Base-by-base conservation (phyloP, 1,140 invertebrate species). In the Euborellia annulipes region DNA sequence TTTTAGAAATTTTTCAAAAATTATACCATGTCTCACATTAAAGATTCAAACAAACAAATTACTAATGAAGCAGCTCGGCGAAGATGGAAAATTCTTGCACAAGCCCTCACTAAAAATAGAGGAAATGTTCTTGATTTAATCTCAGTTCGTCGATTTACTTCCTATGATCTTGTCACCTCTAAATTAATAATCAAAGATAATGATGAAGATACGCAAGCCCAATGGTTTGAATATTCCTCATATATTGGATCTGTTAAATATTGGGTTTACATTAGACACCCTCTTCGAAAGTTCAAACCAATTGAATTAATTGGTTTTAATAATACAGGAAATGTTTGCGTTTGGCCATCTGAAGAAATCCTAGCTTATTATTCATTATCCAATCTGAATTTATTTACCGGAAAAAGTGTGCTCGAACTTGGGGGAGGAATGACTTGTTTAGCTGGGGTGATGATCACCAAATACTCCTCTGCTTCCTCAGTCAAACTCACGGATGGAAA, bases 331-430 rank as follows among this genome's bases (percentile, higher is more conserved):
- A 90, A 89, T 63, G 75, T 90, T 2, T 87, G 85, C 65, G 76
- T 90, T 2, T 91, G 86, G 86, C 85, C 85, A 8, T 86, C 85
- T 3, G 86, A 90, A 62, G 85, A 89, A 62, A 79, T 86, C 7
- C 60, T 91, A 20, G 73, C 82, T 2, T 79, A 81, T 54, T 80
- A 83, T 58, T 69, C 79, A 47, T 63, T 85, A 27, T 70, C 72
- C 50, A 79, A 88, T 58, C 61, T 69, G 32, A 50, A 68, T 3
- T 59, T 76, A 16, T 87, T 86, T 56, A 61, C 68, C 2, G 67
- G 69, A 48, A 79, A 78, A 57, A 70, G 62, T 51, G 72, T 89
- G 2, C 64, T 86, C 52, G 85, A 89, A 60, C 62, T 89, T 21
- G 85, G 85, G 3, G 85, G 84, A 9, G 85, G 85, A 0, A 88